Evolutionary conservation across 2,888 invertebrate genomes (phyloP).

Genomic region (Drosophila basisetae): DNA sequence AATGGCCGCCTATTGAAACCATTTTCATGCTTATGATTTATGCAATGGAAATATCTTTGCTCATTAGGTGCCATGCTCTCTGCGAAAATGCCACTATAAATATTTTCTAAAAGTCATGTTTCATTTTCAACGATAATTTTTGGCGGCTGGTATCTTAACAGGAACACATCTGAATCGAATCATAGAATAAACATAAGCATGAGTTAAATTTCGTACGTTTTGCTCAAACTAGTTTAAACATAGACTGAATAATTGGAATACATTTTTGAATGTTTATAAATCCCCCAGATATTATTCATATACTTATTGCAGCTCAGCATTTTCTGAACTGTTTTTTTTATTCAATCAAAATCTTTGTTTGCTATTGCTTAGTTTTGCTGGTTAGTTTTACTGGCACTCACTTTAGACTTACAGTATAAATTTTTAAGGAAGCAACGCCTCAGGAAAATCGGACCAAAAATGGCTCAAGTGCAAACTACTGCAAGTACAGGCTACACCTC

Average conservation of each 20-base stretch:
- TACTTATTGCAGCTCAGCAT: no score
- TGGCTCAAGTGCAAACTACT: conserved; percentile 29
- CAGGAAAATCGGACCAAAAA: conserved; percentile 20
- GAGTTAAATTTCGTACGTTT: neutral
- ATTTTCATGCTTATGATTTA: conserved; percentile 78
- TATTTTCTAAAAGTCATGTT: conserved; percentile 41
- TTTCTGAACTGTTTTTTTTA: neutral
- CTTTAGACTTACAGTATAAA: conserved; percentile 6
- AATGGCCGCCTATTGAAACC: conserved; percentile 67
- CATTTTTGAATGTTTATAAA: neutral
- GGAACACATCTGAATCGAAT: neutral
- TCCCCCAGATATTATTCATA: neutral
- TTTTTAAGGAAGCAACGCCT: conserved; percentile 24
- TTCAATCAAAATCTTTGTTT: neutral
- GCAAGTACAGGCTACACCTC: conserved; percentile 11
- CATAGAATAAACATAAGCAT: no score
- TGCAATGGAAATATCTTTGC: conserved; percentile 69
- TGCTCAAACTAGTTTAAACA: neutral
- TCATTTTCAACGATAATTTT: neutral
- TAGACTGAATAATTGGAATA: neutral
- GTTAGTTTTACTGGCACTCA: neutral
- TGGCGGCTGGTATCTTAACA: neutral
- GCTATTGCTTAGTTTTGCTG: neutral
- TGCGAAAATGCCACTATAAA: conserved; percentile 41
- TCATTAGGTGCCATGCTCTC: conserved; percentile 70